These are phyloP conservation scores for Temnothorax unifasciatus DNA, from an alignment of 2,888 invertebrate genomes.

Conservation along the genomic window DNA sequence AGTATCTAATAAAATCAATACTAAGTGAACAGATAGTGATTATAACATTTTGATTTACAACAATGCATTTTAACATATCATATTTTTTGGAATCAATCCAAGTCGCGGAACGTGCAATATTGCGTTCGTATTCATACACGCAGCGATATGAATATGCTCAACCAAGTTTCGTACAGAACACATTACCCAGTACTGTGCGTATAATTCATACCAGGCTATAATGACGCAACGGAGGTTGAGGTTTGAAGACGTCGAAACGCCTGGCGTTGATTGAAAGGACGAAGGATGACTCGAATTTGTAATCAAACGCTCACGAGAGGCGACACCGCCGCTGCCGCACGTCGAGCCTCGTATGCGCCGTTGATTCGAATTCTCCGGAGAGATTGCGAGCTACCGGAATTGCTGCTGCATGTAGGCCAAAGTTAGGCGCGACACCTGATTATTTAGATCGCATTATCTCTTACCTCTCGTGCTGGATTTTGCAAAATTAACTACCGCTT, in stretches of 20 bases:
- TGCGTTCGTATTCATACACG: conserved; percentile 3
- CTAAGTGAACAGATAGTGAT: neutral
- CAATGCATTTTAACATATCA: neutral
- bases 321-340: conserved; percentile 28
- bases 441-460: conserved; percentile 60
- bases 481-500: conserved; percentile 52
- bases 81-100: neutral
- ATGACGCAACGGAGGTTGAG: conserved; percentile 47
- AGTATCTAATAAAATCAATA: neutral
- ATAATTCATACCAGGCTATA: conserved; percentile 41
- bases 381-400: conserved; percentile 54
- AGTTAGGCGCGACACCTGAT: conserved; percentile 66
- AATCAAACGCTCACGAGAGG: conserved; percentile 67
- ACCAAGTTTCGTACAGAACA: conserved; percentile 7
- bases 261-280: conserved; percentile 60
- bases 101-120: neutral
- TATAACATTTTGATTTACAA: neutral
- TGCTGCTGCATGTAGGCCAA: conserved; percentile 52
- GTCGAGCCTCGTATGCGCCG: conserved; percentile 50
- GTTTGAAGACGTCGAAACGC: conserved; percentile 55
- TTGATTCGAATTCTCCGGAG: conserved; percentile 60
- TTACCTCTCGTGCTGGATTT: conserved; percentile 45
- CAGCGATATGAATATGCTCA: conserved; percentile 14
- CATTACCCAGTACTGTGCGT: conserved; percentile 15
- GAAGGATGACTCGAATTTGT: conserved; percentile 73